Base-by-base conservation (phyloP, 2,888 invertebrate genomes). In the Automeris io region DNA sequence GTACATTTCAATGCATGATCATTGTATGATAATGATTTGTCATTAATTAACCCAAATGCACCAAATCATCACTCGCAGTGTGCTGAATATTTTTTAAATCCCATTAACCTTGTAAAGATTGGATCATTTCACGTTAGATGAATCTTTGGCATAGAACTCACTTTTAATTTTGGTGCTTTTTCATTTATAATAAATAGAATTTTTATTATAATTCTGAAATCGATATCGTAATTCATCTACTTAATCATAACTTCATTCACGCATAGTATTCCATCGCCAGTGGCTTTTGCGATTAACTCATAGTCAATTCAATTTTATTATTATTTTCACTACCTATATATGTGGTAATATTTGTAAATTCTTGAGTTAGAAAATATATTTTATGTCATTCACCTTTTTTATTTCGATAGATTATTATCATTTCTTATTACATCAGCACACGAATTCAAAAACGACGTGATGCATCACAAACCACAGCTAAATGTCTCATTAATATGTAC, bases 391-490 rank as follows among this genome's bases (percentile, higher is more conserved):
- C 16, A 29, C 11, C 11, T 29, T 35, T 38, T 40, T 39, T 39
- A 39, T 39, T 39, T 35, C 29, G 18, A 16, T 29, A 19, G 19
- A 9, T 39, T 35, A 40, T 33, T 26, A 26, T 33, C 7, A 26
- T 18, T 16, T 24, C 18, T 25, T n/a, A 24, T 9, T 18, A 13
- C 56, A 67, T 66, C 65, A 74, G 73, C 70, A 72, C 71, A 71
- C 49, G 61, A 58, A 46, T 57, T 59, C 62, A 67, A 65, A 55
- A 51, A 45, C 47, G 45, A 49, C 46, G 57, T 70, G 71, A 64
- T 69, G 64, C 63, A 59, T 70, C 66, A 65, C 70, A 61, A 62
- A 64, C 58, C 42, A 53, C 55, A 57, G 61, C 63, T 63, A 60
- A 61, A 67, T 70, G 70, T 70, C 67, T 66, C 9, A 24, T 33